Evolutionary conservation across 2,797 vertebrate species (phyloP).

Genomic region (Cygnus olor): DNA sequence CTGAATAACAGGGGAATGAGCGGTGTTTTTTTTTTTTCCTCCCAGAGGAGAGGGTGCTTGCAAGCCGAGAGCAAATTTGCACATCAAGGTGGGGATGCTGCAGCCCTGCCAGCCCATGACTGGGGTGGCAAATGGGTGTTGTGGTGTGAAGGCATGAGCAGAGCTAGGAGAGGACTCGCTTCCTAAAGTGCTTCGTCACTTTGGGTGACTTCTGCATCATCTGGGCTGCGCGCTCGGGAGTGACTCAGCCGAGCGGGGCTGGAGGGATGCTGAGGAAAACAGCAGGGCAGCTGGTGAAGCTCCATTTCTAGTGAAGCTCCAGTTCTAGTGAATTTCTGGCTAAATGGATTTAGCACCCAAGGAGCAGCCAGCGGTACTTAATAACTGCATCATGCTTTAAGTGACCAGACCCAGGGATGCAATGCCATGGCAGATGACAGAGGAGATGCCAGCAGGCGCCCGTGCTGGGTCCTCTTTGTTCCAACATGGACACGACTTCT

Average conservation of each 20-base stretch:
- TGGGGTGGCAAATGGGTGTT: not conserved
- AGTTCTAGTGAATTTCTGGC: not conserved
- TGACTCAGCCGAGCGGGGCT: constrained; percentile 7
- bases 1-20: not conserved
- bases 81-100: not conserved
- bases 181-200: constrained; percentile 44
- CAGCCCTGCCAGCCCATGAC: not conserved
- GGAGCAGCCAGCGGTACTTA: not conserved
- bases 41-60: not conserved
- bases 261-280: not conserved
- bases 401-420: not conserved
- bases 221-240: not conserved
- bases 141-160: not conserved
- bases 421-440: not conserved
- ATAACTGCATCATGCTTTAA: not conserved
- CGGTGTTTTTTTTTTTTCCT: not conserved
- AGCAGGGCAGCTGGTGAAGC: not conserved
- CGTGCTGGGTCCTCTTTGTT: not conserved
- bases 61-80: not conserved
- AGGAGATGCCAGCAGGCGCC: not conserved
- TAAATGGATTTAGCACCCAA: constrained; percentile 26
- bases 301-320: not conserved
- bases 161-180: not conserved
- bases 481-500: not conserved
- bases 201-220: not conserved